Percentiles rank a stretch among this genome's conserved stretches.
These are phyloP conservation scores for Fopius arisanus DNA, from an alignment of 1,140 invertebrate species.

Conservation along the genomic window DNA sequence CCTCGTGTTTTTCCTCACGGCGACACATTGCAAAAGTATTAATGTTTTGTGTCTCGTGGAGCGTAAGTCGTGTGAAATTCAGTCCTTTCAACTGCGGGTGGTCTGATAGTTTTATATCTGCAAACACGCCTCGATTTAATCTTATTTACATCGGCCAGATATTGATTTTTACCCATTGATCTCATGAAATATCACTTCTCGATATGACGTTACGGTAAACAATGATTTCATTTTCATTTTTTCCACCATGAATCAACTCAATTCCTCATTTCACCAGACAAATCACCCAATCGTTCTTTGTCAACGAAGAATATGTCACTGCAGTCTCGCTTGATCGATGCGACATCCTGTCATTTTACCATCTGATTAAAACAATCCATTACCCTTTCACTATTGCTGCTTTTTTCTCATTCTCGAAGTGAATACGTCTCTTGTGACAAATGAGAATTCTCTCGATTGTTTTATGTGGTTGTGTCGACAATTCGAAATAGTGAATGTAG, in stretches of 20 bases:
- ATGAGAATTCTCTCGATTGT: not conserved
- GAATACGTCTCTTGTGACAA: not conserved
- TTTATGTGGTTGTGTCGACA: not conserved
- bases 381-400: not conserved
- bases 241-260: not conserved
- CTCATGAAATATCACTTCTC: no score
- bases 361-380: not conserved
- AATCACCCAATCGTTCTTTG: conserved; percentile 48
- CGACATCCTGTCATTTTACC: not conserved
- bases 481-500: conserved; percentile 1
- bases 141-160: not conserved
- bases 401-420: not conserved
- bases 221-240: not conserved
- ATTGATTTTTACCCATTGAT: not conserved
- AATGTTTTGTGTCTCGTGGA: not conserved
- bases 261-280: not conserved
- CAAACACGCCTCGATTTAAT: not conserved
- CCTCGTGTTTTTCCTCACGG: not conserved
- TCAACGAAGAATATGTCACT: conserved; percentile 49
- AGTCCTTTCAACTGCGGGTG: not conserved
- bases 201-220: no score
- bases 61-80: conserved; percentile 11
- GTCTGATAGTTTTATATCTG: not conserved
- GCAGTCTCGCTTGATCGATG: conserved; percentile 7
- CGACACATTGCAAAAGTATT: conserved; percentile 10